Conservation (phyloP, 2,113 vertebrate species). For the Nansenia antarctica region DNA sequence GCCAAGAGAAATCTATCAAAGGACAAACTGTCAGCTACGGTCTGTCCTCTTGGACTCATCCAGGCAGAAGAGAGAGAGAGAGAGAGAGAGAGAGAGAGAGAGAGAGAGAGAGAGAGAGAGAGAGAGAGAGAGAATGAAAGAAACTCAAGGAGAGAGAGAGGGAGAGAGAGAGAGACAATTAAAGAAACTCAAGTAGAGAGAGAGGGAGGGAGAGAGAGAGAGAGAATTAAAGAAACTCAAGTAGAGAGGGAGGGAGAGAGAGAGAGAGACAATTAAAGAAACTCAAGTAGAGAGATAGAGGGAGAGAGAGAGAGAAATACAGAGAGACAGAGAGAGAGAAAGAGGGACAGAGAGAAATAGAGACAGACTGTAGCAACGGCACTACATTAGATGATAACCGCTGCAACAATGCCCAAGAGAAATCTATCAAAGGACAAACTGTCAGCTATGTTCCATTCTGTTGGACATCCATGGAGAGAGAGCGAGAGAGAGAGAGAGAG, state of each 20-base stretch:
- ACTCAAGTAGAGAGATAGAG: too few species aligned
- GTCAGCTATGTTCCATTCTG: constrained; percentile 26
- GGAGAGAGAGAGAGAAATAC: constrained; percentile 13
- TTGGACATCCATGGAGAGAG: too few species aligned
- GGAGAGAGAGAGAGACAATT: background rate
- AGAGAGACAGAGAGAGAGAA: background rate
- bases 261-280: too few species aligned
- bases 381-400: constrained; percentile 16
- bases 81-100: too few species aligned
- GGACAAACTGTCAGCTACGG: constrained; percentile 29
- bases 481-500: background rate
- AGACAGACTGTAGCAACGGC: background rate
- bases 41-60: constrained; percentile 13
- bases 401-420: constrained; percentile 24
- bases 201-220: too few species aligned
- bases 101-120: too few species aligned
- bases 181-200: background rate
- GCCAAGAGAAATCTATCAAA: constrained; percentile 41
- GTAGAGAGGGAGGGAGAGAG: background rate
- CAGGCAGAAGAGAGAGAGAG: too few species aligned
- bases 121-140: too few species aligned
- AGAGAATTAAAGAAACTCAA: background rate
- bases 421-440: constrained; percentile 42
- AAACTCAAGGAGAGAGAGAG: too few species aligned
- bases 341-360: constrained; percentile 12